These are phyloP conservation scores for Cairina moschata DNA, from an alignment of 2,113 vertebrate species.

Conservation along the genomic window DNA sequence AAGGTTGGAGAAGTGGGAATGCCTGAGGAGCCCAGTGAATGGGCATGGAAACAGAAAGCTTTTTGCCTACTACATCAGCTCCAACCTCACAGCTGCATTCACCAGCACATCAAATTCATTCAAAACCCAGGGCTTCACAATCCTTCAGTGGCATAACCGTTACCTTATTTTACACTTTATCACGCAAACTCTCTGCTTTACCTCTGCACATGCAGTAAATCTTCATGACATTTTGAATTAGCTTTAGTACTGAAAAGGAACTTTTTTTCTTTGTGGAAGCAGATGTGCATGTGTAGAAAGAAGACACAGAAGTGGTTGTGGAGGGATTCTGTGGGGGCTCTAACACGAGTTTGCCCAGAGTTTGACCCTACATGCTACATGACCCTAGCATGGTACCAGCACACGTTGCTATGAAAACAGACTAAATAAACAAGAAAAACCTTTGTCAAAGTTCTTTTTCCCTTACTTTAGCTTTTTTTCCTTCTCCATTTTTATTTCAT, in stretches of 20 bases:
- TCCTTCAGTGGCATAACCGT: too few relatives aligned
- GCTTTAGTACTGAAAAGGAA: too few relatives aligned
- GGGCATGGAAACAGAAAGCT: neutral
- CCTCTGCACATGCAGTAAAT: too few relatives aligned
- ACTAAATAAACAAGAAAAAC: neutral
- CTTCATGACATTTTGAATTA: too few relatives aligned
- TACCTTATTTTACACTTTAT: too few relatives aligned
- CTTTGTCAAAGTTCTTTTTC: neutral
- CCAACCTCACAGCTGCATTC: neutral
- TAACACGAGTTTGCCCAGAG: neutral
- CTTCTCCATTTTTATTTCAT: too few relatives aligned
- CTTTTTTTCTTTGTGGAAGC: too few relatives aligned
- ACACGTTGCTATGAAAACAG: neutral
- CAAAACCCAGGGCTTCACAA: neutral
- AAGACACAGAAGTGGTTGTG: too few relatives aligned
- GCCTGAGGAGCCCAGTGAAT: neutral
- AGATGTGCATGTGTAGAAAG: too few relatives aligned
- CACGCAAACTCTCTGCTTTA: too few relatives aligned
- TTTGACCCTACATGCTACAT: neutral
- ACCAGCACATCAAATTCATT: neutral
- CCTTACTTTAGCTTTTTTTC: neutral
- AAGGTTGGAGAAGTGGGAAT: neutral
- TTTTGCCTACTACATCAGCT: neutral
- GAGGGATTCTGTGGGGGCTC: neutral
- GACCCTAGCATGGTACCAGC: neutral